Conservation (phyloP, 2,888 invertebrate species). For the Colletes collaris region DNA sequence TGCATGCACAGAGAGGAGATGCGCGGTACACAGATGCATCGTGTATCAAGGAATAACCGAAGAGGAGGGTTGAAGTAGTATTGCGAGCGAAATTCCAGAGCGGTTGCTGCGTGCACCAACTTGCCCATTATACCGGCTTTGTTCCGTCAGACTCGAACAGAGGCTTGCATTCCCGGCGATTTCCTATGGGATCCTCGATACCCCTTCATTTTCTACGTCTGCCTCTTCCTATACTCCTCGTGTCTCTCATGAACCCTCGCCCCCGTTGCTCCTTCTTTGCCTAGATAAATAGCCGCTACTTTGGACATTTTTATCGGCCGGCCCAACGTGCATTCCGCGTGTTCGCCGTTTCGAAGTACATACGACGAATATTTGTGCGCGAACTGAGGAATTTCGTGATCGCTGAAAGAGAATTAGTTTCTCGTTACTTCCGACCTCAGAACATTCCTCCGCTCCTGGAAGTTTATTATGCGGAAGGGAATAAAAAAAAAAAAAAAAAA, state of each 20-base stretch:
- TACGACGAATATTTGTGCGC: slow-evolving; percentile 14
- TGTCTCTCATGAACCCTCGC: background rate
- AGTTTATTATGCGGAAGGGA: slow-evolving; percentile 7
- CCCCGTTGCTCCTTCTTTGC: slow-evolving; percentile 1
- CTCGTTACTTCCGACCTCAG: background rate
- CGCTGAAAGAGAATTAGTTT: slow-evolving; percentile 40
- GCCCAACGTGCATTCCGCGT: background rate
- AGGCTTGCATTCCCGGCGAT: slow-evolving; percentile 61
- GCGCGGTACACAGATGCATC: slow-evolving; percentile 14
- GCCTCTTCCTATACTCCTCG: slow-evolving; percentile 19
- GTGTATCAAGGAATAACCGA: slow-evolving; percentile 33
- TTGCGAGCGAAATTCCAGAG: slow-evolving; percentile 49
- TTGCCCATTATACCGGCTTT: slow-evolving; percentile 65
- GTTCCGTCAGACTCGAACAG: slow-evolving; percentile 61
- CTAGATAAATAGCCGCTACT: background rate
- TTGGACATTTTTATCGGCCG: background rate
- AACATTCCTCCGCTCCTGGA: slow-evolving; percentile 6
- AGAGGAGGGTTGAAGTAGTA: slow-evolving; percentile 28
- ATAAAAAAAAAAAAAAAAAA: too few species aligned
- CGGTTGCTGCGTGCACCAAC: slow-evolving; percentile 52
- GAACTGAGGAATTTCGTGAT: background rate
- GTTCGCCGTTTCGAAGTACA: background rate
- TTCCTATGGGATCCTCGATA: slow-evolving; percentile 66
- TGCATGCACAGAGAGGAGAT: slow-evolving; percentile 14
- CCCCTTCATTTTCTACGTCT: slow-evolving; percentile 54